Evolutionary conservation across 2,888 invertebrate species (phyloP), one percentile per base, ranked within the genome.

Genomic region (Tanypteryx hageni): DNA sequence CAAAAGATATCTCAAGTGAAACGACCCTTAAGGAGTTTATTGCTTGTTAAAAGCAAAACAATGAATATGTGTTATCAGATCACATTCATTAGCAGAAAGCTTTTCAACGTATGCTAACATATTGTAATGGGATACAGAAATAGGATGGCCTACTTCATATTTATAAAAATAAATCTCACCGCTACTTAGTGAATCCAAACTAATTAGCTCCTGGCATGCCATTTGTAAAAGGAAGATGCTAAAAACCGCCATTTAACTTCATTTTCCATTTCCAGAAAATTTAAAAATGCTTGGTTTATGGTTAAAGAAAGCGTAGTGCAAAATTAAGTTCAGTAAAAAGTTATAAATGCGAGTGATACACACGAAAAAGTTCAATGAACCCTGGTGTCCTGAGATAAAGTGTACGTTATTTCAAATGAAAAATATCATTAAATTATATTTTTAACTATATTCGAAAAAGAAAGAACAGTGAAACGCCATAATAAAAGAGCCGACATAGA

Each of bases 231-330:
- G 22, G 8, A 76, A 0, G 22, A 76, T 76, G 76, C 76, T 76
- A 76, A 76, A 76, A 76, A 76, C 22, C 22, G 22, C 76, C 76
- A 27, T 76, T 27, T 27, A 76, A 76, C 76, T 76, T 76, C 22
- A 76, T 76, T 76, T 76, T 76, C 76, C 76, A 13, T 76, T 76
- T 27, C 27, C 22, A 76, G 76, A 76, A 76, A 27, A 76, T 76
- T n/a, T 76, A 27, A 10, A 76, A 76, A 27, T 27, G 27, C 14
- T 76, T 27, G 14, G 22, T 76, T 76, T 27, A 76, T 27, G 22
- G 22, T 22, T 76, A 27, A 27, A 76, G 76, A 76, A 76, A 76
- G 27, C 76, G 27, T 76, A 27, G 27, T 76, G 76, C 76, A 76
- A 76, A 76, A 76, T n/a, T 27, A 27, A 76, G 76, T 22, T 27